phyloP scores from a whole-genome alignment of 2,113 vertebrate species.

The Epinephelus cyanopodus region DNA sequence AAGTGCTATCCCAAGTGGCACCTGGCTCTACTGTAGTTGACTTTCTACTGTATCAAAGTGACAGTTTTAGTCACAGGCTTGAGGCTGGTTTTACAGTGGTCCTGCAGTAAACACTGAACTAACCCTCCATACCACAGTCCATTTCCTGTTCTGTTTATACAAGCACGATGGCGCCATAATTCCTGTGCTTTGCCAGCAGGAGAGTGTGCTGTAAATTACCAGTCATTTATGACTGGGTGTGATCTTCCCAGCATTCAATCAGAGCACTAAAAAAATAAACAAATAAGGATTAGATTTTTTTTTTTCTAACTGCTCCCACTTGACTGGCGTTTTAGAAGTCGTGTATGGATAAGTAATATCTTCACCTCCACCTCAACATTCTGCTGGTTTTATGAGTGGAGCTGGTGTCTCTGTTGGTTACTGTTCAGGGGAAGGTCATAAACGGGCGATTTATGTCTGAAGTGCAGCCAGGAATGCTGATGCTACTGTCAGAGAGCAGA shows the following conservation, averaged over 20 bases:
- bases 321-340: slow-evolving; percentile 56
- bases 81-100: slow-evolving; percentile 26
- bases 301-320: slow-evolving; percentile 54
- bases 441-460: slow-evolving; percentile 76
- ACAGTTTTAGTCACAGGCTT: slow-evolving; percentile 31
- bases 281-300: slow-evolving; percentile 45
- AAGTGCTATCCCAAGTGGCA: background rate
- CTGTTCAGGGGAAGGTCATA: slow-evolving; percentile 74
- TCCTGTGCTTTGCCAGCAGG: slow-evolving; percentile 49
- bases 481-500: slow-evolving; percentile 61
- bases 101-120: slow-evolving; percentile 31
- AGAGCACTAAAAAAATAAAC: slow-evolving; percentile 37
- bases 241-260: slow-evolving; percentile 50
- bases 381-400: slow-evolving; percentile 67
- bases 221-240: slow-evolving; percentile 43
- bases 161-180: slow-evolving; percentile 31
- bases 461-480: slow-evolving; percentile 70
- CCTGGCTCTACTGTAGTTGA: background rate
- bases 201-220: slow-evolving; percentile 45
- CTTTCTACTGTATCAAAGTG: background rate
- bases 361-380: slow-evolving; percentile 61
- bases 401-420: slow-evolving; percentile 75
- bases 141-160: slow-evolving; percentile 61
- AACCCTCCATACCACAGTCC: slow-evolving; percentile 14
- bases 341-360: slow-evolving; percentile 57